These are phyloP conservation scores for Gallinago media DNA, from an alignment of 2,113 vertebrate species.

Conservation along the genomic window DNA sequence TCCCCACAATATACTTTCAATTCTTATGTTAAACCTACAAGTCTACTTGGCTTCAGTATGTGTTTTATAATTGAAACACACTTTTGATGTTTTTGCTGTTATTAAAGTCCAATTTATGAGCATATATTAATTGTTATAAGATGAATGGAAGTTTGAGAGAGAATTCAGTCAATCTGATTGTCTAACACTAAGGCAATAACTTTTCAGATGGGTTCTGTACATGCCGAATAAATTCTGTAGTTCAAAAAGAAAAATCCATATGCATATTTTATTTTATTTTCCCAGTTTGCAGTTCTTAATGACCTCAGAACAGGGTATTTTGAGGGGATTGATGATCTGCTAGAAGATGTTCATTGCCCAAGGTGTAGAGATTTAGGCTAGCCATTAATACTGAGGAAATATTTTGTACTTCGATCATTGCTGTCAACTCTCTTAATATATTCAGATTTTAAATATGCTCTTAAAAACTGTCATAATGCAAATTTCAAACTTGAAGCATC, in stretches of 20 bases:
- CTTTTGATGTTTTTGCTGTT: conserved; percentile 1
- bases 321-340: conserved; percentile 42
- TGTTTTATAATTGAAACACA: conserved; percentile 38
- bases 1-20: conserved; percentile 28
- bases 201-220: neutral
- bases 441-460: conserved; percentile 27
- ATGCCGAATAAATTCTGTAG: neutral
- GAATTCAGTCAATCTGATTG: conserved; percentile 19
- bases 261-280: conserved; percentile 39
- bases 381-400: conserved; percentile 58
- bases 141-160: neutral
- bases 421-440: conserved; percentile 41
- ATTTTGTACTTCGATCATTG: conserved; percentile 33
- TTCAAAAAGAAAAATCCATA: neutral
- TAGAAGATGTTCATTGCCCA: conserved; percentile 23
- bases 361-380: conserved; percentile 14
- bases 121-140: conserved; percentile 39
- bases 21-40: conserved; percentile 27
- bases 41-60: neutral
- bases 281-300: conserved; percentile 39
- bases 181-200: neutral
- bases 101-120: neutral
- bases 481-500: conserved; percentile 25
- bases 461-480: conserved; percentile 7
- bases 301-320: neutral